Conservation (phyloP, 2,113 vertebrate genomes). For the Thalassarche chlororhynchos region DNA sequence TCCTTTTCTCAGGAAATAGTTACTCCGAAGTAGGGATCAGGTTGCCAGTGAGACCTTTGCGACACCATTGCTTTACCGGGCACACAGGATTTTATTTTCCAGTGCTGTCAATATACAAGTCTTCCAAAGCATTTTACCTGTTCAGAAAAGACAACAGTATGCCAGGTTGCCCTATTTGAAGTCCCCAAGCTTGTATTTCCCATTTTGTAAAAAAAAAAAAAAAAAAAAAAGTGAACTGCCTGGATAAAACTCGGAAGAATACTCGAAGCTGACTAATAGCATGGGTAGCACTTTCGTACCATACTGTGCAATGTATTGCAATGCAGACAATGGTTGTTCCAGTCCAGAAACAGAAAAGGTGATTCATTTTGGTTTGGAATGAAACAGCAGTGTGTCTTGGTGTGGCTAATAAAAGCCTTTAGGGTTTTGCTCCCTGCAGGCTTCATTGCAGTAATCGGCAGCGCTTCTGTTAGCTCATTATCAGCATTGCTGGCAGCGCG, state of each 20-base stretch:
- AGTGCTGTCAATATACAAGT: neutral
- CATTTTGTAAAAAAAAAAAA: neutral
- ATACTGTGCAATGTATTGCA: neutral
- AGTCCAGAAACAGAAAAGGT: constrained; percentile 52
- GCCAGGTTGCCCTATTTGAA: neutral
- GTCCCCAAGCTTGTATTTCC: neutral
- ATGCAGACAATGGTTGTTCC: neutral
- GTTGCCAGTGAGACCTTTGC: neutral
- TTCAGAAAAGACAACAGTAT: neutral
- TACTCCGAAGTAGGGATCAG: neutral
- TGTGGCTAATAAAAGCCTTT: constrained; percentile 41
- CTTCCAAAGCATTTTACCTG: neutral
- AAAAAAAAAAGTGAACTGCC: neutral
- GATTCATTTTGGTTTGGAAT: constrained; percentile 57
- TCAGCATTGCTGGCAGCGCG: neutral
- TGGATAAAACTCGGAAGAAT: neutral
- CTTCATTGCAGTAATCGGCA: constrained; percentile 10
- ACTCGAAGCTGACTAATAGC: neutral
- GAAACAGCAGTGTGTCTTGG: neutral
- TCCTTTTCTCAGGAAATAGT: neutral
- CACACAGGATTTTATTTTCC: neutral
- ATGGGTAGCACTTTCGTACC: neutral
- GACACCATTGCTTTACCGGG: neutral
- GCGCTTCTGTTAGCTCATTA: constrained; percentile 62
- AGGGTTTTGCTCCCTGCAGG: constrained; percentile 33